These are phyloP conservation scores for Procavia capensis DNA, from an alignment of 2,113 vertebrate species.

Conservation along the genomic window DNA sequence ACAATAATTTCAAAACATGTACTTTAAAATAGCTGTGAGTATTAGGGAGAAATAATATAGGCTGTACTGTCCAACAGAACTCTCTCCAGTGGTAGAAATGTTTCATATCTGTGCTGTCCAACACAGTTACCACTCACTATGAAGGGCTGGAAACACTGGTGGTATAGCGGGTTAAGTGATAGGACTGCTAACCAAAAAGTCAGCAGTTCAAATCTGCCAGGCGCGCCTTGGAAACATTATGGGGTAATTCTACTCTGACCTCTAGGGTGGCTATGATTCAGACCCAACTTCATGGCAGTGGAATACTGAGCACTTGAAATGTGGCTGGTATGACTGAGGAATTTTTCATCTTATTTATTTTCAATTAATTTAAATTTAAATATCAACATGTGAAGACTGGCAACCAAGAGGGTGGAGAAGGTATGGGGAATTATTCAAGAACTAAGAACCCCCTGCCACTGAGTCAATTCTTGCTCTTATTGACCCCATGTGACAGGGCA, in stretches of 20 bases:
- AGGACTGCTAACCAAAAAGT: too few relatives aligned
- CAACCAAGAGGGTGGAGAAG: not conserved
- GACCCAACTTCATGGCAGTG: too few relatives aligned
- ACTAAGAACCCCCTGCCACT: not conserved
- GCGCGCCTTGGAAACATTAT: too few relatives aligned
- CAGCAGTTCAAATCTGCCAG: too few relatives aligned
- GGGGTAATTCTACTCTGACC: too few relatives aligned
- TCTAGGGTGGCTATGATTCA: too few relatives aligned
- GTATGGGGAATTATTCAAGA: not conserved
- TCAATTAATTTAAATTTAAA: not conserved
- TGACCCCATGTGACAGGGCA: too few relatives aligned
- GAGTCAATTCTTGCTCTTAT: too few relatives aligned
- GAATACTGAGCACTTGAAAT: too few relatives aligned
- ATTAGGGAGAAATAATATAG: not conserved
- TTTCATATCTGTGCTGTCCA: not conserved
- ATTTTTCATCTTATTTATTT: not conserved
- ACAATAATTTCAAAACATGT: not conserved
- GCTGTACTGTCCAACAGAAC: not conserved
- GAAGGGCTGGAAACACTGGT: too few relatives aligned
- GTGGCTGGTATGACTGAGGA: not conserved
- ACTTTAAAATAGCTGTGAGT: not conserved
- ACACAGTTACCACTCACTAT: not conserved
- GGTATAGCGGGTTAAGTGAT: too few relatives aligned
- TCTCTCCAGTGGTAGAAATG: not conserved
- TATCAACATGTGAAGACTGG: not conserved